These are phyloP conservation scores for Maniola hyperantus DNA, from an alignment of 2,888 invertebrate genomes.

Conservation along the genomic window DNA sequence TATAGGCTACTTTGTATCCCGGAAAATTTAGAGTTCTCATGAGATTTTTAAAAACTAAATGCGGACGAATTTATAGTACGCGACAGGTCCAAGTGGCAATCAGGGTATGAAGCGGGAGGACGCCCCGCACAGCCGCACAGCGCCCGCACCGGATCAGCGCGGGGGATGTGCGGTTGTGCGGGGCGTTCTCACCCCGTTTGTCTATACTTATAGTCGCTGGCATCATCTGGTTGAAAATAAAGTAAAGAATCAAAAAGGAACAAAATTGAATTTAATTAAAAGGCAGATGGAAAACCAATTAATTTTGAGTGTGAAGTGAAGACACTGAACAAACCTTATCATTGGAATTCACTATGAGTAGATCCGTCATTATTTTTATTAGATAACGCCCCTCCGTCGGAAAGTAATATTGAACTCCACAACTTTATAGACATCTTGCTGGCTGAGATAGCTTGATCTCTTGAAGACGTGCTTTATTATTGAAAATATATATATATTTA, in stretches of 20 bases:
- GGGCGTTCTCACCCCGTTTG: no score
- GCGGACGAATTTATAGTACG: no score
- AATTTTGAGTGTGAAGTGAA: neutral
- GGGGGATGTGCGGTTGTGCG: no score
- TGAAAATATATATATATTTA: constrained; percentile 3
- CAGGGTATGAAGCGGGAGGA: no score
- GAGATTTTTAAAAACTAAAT: no score
- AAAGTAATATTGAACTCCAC: constrained; percentile 26
- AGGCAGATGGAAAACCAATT: constrained; percentile 5
- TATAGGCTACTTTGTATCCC: no score
- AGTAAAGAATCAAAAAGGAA: neutral
- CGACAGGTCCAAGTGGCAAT: no score
- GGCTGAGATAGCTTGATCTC: constrained; percentile 22
- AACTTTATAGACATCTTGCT: constrained; percentile 33
- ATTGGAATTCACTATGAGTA: constrained; percentile 29
- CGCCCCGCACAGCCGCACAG: no score
- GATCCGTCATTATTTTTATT: constrained; percentile 20
- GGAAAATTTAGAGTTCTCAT: no score
- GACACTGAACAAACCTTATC: constrained; percentile 22
- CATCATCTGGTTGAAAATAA: neutral
- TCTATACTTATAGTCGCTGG: no score
- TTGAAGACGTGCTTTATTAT: constrained; percentile 2
- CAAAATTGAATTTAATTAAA: neutral
- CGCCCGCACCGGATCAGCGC: no score
- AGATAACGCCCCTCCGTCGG: constrained; percentile 25